Evolutionary conservation across 1,140 invertebrate genomes (phyloP), one percentile per base, ranked within the genome.

Genomic region (Caenorhabditis brenneri): DNA sequence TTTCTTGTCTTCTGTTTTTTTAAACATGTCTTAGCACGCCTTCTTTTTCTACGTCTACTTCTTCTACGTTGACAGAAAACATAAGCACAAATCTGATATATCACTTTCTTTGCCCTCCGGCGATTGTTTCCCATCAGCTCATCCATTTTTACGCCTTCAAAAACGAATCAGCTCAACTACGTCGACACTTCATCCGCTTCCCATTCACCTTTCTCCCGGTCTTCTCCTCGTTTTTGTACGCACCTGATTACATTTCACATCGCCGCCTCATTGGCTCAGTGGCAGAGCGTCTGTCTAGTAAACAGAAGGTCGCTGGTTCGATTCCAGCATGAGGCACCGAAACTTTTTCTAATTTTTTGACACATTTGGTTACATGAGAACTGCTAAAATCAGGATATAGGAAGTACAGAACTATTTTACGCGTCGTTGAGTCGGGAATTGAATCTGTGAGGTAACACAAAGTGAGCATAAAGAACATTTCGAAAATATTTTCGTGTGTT

Each of bases 241-340:
- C 53, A 55, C 53, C 53, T 55, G 22, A 27, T 27, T 12, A 22
- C 10, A 27, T 51, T 3, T 24, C 3, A 6, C 7, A 10, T 48
- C 19, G 6, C 19, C 69, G 86, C 86, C 86, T 87, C 84, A 87
- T 87, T 87, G 86, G 86, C 86, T 87, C 84, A 87, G 86, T 80
- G 86, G 86, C 86, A 87, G 86, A 87, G 83, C 86, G 86, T 87
- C 83, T 85, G 86, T 87, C 86, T 87, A 83, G 86, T 87, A 87
- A 87, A 87, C 86, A 85, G 86, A 87, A 87, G 86, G 86, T 87
- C 86, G 86, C 86, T 87, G 86, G 86, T 87, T 87, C 86, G 86
- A 87, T 85, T 87, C 86, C 86, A 87, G 86, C 84, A 87, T 87
- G 84, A 87, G 86, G 86, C 86, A 87, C 33, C n/a, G 31, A 83